Conservation (phyloP, 1,140 invertebrate species). For the Stenopsyche tienmushanensis region DNA sequence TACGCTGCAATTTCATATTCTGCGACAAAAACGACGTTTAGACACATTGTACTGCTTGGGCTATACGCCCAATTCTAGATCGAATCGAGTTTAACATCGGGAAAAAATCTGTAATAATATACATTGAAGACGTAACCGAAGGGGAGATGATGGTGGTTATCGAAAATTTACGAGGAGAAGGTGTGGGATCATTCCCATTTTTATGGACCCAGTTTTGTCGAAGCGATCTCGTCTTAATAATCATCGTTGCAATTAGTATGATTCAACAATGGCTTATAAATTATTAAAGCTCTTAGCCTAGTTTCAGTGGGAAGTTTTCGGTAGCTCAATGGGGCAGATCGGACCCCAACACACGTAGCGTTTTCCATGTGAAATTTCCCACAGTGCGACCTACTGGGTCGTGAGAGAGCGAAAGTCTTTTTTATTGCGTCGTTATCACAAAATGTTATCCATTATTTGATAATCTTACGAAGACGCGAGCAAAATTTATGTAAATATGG, state of each 20-base stretch:
- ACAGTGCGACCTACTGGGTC: slow-evolving; percentile 13
- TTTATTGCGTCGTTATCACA: not conserved
- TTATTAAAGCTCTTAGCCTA: slow-evolving; percentile 5
- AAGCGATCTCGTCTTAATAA: not conserved
- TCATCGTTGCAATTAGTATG: not conserved
- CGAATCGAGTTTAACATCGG: not conserved
- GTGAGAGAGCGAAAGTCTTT: slow-evolving; percentile 31
- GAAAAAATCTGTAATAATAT: too few species aligned
- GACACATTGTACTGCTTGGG: not conserved
- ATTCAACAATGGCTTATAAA: slow-evolving; percentile 2
- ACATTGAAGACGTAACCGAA: not conserved
- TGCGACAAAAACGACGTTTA: not conserved
- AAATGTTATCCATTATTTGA: slow-evolving; percentile 1
- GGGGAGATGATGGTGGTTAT: not conserved
- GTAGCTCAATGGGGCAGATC: not conserved
- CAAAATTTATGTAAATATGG: not conserved
- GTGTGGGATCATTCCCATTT: slow-evolving; percentile 11
- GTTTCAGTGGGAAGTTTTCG: slow-evolving; percentile 20
- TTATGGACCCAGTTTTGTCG: not conserved
- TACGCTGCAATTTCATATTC: not conserved
- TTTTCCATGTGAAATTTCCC: slow-evolving; percentile 28
- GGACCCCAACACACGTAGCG: too few species aligned
- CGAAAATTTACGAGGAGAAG: not conserved
- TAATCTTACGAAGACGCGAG: not conserved
- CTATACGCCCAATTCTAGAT: not conserved